Evolutionary conservation across 1,140 invertebrate species (phyloP), one percentile per base, ranked within the genome.

Genomic region (Magallana angulata): DNA sequence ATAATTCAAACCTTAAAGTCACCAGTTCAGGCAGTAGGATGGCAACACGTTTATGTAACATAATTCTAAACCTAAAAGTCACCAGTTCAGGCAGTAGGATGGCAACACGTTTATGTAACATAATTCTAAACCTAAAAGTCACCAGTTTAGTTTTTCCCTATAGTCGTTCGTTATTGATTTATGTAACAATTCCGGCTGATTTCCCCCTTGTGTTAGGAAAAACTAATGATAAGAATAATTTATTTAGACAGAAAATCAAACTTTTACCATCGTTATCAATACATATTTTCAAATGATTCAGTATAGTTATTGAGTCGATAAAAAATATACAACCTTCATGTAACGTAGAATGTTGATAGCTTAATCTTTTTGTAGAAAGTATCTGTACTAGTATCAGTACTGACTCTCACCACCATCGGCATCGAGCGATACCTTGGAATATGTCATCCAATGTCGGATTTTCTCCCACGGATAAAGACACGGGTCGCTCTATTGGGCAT

Each of bases 391-490:
- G 97, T 98, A 84, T 98, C 97, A 4, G 97, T 98, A 24, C 95
- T 98, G 92, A 98, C 98, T 1, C 95, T 98, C 91, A 98, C 97
- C 0, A 97, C 97, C 94, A 98, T 98, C 93, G 98, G 97, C 0
- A 96, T 98, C 84, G 98, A 98, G 94, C 96, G 98, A 90, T 98
- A 97, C 97, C 97, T 98, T 94, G 98, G 98, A 82, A 98, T 98
- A 93, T 98, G 98, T 94, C 97, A 97, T 94, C 98, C 98, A 14
- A 96, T 98, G 64, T 97, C 97, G 94, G 98, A 98, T 90, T 89
- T 92, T 60, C 90, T 91, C 0, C 98, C 97, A 0, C 97, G 97
- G 0, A 95, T 96, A 16, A 97, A 97, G 95, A 90, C 92, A 12
- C 96, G 96, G 0, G 96, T 97, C n/a, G 98, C 98, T 85, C 94